These are phyloP conservation scores for Narcine bancroftii DNA, from an alignment of 2,113 vertebrate genomes.

Conservation along the genomic window DNA sequence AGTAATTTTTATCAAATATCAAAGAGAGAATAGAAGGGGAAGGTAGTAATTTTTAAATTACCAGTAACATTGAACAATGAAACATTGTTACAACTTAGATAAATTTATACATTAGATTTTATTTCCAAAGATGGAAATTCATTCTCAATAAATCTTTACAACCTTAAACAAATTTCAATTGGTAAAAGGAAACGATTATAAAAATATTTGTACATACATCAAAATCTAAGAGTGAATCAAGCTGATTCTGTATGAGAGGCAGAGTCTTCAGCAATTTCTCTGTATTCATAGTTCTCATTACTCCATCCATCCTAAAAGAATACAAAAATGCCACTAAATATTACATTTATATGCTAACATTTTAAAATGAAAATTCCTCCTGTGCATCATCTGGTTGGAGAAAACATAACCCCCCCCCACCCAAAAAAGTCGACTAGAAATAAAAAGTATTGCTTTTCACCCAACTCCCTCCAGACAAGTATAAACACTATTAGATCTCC, in stretches of 20 bases:
- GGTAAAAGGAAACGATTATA: neutral
- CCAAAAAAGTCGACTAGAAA: neutral
- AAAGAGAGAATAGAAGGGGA: neutral
- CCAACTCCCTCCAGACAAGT: neutral
- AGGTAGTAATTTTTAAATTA: neutral
- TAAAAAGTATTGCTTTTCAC: neutral
- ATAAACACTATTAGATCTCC: neutral
- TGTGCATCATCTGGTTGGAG: neutral
- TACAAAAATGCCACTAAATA: neutral
- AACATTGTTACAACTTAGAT: neutral
- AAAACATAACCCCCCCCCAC: neutral
- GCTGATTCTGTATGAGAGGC: conserved; percentile 86
- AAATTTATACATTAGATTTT: too few relatives aligned
- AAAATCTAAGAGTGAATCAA: conserved; percentile 89
- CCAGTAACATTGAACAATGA: neutral
- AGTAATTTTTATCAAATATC: neutral
- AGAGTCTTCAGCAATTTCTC: conserved; percentile 87
- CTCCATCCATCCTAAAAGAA: conserved; percentile 67
- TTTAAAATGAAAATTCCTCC: neutral
- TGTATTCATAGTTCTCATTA: conserved; percentile 87
- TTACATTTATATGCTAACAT: neutral
- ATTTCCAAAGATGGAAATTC: neutral
- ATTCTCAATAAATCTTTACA: neutral
- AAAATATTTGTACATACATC: conserved; percentile 60
- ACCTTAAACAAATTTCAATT: neutral